Conservation (phyloP, 2,113 vertebrate genomes). For the Acanthochromis polyacanthus region DNA sequence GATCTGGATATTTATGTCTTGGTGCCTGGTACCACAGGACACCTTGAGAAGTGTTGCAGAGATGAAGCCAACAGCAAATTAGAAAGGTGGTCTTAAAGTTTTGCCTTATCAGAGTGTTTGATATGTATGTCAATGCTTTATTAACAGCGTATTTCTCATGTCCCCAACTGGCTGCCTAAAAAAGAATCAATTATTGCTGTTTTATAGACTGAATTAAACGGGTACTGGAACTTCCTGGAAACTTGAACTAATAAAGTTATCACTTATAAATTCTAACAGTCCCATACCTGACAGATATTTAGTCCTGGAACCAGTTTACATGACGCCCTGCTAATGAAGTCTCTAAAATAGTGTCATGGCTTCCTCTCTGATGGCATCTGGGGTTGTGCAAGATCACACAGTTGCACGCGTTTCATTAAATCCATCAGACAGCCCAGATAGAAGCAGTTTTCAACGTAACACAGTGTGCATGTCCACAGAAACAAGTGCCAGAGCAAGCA, state of each 20-base stretch:
- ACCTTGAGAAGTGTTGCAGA: background rate
- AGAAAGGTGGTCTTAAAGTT: too few relatives aligned
- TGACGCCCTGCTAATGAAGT: background rate
- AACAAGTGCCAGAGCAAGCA: background rate
- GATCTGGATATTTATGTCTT: background rate
- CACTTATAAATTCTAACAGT: background rate
- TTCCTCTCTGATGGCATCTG: background rate
- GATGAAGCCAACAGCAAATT: too few relatives aligned
- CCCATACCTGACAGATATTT: background rate
- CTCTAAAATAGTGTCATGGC: background rate
- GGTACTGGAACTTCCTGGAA: too few relatives aligned
- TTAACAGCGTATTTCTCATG: too few relatives aligned
- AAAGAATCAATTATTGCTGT: too few relatives aligned
- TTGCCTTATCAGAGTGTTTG: too few relatives aligned
- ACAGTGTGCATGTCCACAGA: background rate
- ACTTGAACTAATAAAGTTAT: background rate
- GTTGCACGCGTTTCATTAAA: constrained; percentile 7
- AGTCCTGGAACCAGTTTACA: background rate
- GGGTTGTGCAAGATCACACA: background rate
- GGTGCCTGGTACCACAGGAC: too few relatives aligned
- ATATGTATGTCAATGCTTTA: too few relatives aligned
- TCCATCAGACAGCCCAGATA: constrained; percentile 2
- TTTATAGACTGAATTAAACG: too few relatives aligned
- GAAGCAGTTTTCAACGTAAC: background rate
- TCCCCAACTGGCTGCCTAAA: too few relatives aligned